These are phyloP conservation scores for Dendrocincla fuliginosa DNA, from an alignment of 2,797 vertebrate genomes.

Conservation along the genomic window DNA sequence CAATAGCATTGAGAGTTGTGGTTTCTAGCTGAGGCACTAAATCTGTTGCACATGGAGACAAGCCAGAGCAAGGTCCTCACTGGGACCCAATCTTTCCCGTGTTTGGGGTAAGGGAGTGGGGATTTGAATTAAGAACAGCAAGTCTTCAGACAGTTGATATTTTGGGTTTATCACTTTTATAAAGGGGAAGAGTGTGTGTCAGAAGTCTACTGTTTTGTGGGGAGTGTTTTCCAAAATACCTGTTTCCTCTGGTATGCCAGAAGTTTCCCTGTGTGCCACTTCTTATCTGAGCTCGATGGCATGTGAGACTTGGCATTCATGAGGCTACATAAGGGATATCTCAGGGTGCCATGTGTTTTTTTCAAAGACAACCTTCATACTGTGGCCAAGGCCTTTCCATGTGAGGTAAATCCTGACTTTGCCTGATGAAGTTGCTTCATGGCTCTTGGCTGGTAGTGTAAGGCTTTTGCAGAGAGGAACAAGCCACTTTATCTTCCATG, in stretches of 20 bases:
- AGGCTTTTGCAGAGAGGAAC: background rate
- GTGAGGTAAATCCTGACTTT: background rate
- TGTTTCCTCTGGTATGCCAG: background rate
- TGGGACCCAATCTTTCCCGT: background rate
- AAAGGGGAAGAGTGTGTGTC: background rate
- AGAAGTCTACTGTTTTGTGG: background rate
- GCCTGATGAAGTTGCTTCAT: background rate
- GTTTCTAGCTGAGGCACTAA: slow-evolving; percentile 59
- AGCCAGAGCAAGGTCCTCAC: slow-evolving; percentile 12
- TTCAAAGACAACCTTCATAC: background rate
- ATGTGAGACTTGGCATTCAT: background rate
- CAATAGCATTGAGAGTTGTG: slow-evolving; percentile 55
- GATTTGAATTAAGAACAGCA: background rate
- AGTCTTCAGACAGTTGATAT: background rate
- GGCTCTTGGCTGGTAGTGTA: background rate
- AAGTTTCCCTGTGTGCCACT: background rate
- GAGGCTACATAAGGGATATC: background rate
- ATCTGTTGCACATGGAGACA: slow-evolving; percentile 49
- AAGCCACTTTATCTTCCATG: background rate
- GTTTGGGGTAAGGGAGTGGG: background rate
- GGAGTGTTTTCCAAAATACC: background rate
- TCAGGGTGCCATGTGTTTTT: background rate
- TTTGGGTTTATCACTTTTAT: background rate
- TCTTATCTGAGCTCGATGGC: background rate
- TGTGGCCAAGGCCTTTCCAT: background rate